These are phyloP conservation scores for Ancistrus triradiatus DNA, from an alignment of 2,113 vertebrate species.

Conservation along the genomic window DNA sequence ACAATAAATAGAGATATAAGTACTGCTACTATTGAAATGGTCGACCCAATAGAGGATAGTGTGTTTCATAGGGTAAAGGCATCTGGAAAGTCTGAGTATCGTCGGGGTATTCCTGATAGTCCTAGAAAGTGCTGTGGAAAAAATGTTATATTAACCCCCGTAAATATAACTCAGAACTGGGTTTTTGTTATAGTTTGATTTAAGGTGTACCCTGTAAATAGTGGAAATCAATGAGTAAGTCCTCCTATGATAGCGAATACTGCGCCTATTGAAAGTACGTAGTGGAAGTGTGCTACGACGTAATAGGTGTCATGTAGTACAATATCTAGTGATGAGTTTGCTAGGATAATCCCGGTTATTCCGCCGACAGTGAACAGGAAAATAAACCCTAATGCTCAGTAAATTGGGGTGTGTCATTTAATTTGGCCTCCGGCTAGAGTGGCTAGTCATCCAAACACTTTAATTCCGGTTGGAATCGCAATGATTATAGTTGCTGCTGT, in stretches of 20 bases:
- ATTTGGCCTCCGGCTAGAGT: conserved; percentile 41
- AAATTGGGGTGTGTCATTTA: conserved; percentile 41
- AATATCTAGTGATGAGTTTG: conserved; percentile 46
- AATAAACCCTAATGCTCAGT: conserved; percentile 45
- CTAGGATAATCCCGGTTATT: conserved; percentile 40
- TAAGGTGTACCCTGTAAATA: neutral
- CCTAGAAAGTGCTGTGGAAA: conserved; percentile 7
- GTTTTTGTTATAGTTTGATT: conserved; percentile 6
- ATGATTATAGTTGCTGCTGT: conserved; percentile 57
- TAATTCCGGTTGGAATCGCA: conserved; percentile 42
- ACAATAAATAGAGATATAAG: conserved; percentile 44
- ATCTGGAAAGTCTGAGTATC: conserved; percentile 19
- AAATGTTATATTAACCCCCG: neutral
- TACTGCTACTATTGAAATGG: neutral
- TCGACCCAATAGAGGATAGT: neutral
- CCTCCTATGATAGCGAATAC: conserved; percentile 5
- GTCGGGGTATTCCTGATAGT: neutral
- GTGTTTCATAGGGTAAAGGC: conserved; percentile 8
- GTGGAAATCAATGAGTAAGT: neutral
- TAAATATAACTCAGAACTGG: conserved; percentile 6
- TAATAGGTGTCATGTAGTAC: conserved; percentile 48
- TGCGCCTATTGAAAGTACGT: no score
- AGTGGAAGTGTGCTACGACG: no score
- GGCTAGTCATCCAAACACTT: conserved; percentile 36
- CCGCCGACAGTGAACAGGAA: conserved; percentile 43